Conservation (phyloP, 2,888 invertebrate genomes). For the Orthosia gracilis region DNA sequence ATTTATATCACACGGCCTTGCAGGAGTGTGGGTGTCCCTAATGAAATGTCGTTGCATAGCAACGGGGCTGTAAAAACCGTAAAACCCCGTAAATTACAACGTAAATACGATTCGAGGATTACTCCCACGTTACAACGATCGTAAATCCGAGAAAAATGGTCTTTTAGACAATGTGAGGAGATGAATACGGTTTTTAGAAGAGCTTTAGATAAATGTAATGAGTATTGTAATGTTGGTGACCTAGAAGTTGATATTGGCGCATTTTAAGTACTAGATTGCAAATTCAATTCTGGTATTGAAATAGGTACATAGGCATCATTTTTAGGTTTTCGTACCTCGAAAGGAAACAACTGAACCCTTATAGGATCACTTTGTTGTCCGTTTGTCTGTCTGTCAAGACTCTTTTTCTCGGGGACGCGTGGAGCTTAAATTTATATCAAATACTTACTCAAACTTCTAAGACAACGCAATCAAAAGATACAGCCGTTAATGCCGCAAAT, state of each 20-base stretch:
- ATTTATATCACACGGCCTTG: conserved; percentile 22
- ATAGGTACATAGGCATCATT: too few relatives aligned
- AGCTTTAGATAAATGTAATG: conserved; percentile 7
- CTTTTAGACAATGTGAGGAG: conserved; percentile 43
- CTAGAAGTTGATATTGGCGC: too few relatives aligned
- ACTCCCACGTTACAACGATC: conserved; percentile 66
- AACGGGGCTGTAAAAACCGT: conserved; percentile 74
- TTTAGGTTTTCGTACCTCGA: too few relatives aligned
- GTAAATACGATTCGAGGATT: conserved; percentile 73
- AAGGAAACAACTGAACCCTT: too few relatives aligned
- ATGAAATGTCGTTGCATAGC: conserved; percentile 72
- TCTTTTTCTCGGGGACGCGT: too few relatives aligned
- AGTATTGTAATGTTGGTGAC: neutral
- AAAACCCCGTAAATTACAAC: conserved; percentile 73
- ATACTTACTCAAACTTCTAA: too few relatives aligned
- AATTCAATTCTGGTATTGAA: neutral
- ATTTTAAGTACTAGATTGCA: neutral
- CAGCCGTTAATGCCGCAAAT: too few relatives aligned
- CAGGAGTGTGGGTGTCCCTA: conserved; percentile 47
- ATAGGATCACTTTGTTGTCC: too few relatives aligned
- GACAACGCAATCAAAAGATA: too few relatives aligned
- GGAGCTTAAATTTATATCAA: too few relatives aligned
- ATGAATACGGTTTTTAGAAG: conserved; percentile 20
- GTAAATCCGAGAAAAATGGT: conserved; percentile 64
- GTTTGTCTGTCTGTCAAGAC: too few relatives aligned